Evolutionary conservation across 2,113 vertebrate species (phyloP), one percentile per base, ranked within the genome.

Genomic region (Lasiurus cinereus): DNA sequence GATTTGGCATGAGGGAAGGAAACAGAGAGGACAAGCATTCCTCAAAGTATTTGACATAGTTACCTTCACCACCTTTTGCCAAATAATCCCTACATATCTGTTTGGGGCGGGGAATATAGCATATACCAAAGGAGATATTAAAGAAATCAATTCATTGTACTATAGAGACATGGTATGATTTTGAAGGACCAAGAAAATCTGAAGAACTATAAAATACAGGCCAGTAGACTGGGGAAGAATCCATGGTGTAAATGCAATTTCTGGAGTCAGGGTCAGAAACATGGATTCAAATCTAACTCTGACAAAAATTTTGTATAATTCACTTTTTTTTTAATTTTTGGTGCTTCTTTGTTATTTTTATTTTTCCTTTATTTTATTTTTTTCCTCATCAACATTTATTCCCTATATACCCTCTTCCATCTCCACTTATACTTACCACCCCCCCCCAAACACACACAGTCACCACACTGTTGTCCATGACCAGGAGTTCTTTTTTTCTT

Each of bases 141-240:
- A 83, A 56, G 18, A 19, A 70, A 50, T 72, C 14, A 56, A 36
- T 36, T 70, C 73, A 80, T 43, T 69, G 8, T 74, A 83, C 66
- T 76, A 31, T 83, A 18, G 33, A 96, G n/a, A 80, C 31, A 70
- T 36, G 19, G 19, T 43, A 15, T 76, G 46, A 76, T 70, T 83
- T 80, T 79, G 31, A 93, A 90, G 43, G 8, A 79, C 12, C n/a
- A 80, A 83, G 36, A 83, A 92, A 70, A 59, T 22, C 8, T 88
- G 59, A 84, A 33, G 19, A 54, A 82, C 0, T 14, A 6, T 43
- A 64, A 11, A 82, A 78, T 67, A 86, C 2, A 62, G 52, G 22
- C 24, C 84, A 43, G 18, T 29, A n/a, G 13, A 86, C 3, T 52
- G 6, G 7, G 48, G 24, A 93, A 70, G 33, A 93, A 14, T 62